A percentile compares a stretch with the other conserved stretches of the same genome.
phyloP scores from a whole-genome alignment of 2,888 invertebrate genomes.

The Eilema griseolum region DNA sequence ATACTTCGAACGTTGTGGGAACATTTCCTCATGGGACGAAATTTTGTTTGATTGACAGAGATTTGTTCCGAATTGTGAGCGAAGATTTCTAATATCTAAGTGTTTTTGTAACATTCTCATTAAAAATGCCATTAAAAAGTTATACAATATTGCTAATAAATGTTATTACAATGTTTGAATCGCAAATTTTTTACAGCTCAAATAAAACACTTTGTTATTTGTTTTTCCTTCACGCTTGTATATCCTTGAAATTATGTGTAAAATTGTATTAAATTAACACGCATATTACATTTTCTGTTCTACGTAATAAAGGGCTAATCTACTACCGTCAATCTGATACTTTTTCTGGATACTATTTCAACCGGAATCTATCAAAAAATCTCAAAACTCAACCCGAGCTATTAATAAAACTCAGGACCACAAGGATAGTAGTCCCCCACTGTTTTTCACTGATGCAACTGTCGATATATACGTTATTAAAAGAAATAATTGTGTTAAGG shows the following conservation, averaged over 20 bases:
- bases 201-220: background rate
- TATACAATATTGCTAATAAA: conserved; percentile 1
- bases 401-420: no score
- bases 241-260: background rate
- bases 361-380: no score
- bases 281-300: background rate
- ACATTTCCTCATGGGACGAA: background rate
- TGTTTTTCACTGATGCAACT: background rate
- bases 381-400: no score
- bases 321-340: background rate
- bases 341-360: background rate
- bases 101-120: background rate
- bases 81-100: background rate
- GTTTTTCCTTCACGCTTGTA: background rate
- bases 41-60: background rate
- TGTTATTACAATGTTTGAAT: background rate
- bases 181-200: background rate
- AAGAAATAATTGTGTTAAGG: conserved; percentile 1
- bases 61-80: background rate
- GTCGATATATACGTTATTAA: background rate
- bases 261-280: background rate
- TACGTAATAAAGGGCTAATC: background rate
- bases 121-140: background rate
- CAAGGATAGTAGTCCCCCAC: no score
- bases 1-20: background rate